Evolutionary conservation across 2,113 vertebrate genomes (phyloP).

Genomic region (Sardina pilchardus): DNA sequence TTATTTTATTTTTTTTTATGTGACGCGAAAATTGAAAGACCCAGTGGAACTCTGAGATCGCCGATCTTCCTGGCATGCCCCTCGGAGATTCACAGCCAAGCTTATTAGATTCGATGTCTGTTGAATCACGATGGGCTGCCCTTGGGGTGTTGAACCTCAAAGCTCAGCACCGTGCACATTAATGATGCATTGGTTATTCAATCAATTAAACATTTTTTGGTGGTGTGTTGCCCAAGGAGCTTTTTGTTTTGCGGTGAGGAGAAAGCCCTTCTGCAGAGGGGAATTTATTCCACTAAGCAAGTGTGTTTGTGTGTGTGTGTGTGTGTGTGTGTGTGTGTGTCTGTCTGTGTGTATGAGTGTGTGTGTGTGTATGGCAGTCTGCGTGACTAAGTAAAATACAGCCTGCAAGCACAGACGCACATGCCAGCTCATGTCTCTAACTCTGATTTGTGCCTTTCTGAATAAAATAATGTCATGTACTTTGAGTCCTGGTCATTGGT

Average conservation of each 20-base stretch:
- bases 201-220: slow-evolving; percentile 15
- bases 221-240: neutral
- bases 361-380: neutral
- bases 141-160: neutral
- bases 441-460: neutral
- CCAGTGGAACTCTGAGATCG: neutral
- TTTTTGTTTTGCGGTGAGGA: neutral
- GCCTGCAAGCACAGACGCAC: neutral
- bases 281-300: neutral
- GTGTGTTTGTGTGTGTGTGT: neutral
- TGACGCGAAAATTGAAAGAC: neutral
- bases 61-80: neutral
- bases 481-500: neutral
- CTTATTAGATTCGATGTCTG: neutral
- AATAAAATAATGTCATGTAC: neutral
- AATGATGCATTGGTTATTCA: slow-evolving; percentile 18
- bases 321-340: neutral
- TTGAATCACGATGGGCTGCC: neutral
- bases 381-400: neutral
- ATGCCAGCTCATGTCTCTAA: neutral
- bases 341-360: neutral
- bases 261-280: neutral
- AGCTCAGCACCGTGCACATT: neutral
- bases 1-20: neutral
- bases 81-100: neutral